Conservation (phyloP, 2,888 invertebrate genomes). For the Orchesella flavescens region DNA sequence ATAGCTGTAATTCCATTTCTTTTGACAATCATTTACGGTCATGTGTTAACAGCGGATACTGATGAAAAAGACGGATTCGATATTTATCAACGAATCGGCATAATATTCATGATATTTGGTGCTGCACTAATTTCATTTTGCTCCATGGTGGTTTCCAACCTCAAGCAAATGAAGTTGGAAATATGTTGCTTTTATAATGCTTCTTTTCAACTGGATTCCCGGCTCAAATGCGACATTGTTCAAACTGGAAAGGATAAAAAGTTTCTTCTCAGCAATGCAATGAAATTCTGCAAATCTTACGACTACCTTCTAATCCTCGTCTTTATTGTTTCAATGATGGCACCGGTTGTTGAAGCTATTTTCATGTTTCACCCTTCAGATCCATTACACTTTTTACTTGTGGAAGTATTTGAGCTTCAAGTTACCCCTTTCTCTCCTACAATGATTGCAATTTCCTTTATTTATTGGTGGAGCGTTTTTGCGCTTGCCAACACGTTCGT, state of each 20-base stretch:
- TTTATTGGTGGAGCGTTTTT: conserved; percentile 10
- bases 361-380: conserved; percentile 29
- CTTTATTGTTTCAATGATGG: not conserved
- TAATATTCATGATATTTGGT: not conserved
- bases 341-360: not conserved
- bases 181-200: conserved; percentile 24
- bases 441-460: not conserved
- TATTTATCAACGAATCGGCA: not conserved
- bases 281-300: not conserved
- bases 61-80: not conserved
- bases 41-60: not conserved
- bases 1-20: not conserved
- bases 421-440: not conserved
- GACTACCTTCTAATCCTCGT: not conserved
- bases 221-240: not conserved
- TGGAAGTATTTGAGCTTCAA: not conserved
- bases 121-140: not conserved
- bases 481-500: conserved; percentile 23
- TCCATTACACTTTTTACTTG: conserved; percentile 3
- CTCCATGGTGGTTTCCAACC: conserved; percentile 17
- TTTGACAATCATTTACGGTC: not conserved
- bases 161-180: conserved; percentile 1
- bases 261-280: not conserved
- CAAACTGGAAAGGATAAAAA: not conserved
- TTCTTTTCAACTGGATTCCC: conserved; percentile 10